Evolutionary conservation across 30 jellyfish, hydroid and myxozoan species (phyloP), one percentile per base, ranked within the genome.

Genomic region (Aurelia aurita complex sp. Pacific): DNA sequence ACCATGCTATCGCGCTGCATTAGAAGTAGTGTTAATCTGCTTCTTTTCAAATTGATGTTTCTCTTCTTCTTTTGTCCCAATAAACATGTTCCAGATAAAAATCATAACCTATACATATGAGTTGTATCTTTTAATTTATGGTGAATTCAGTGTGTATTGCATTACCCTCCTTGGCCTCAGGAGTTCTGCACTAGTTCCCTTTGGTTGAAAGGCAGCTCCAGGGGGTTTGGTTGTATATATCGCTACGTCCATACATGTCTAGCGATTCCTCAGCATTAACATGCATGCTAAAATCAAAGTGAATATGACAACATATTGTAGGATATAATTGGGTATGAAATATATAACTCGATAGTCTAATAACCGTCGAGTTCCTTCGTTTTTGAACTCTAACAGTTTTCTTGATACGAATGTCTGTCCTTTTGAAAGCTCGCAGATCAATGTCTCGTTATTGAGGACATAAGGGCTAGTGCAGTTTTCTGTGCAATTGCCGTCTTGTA

Each of bases 381-480:
- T 75, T 32, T 68, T 52, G 85, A 73, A 60, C 23, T 60, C 78
- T 38, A 69, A 61, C 29, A 84, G 82, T 84, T 74, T 73, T 61
- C 93, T 51, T 19, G 67, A 10, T n/a, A 61, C 2, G 77, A 54
- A 9, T 75, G 82, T 59, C 51, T 73, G 53, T 9, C 35, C 55
- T 6, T 60, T 64, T 51, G 93, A 55, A 0, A 74, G 38, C 67
- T 66, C 87, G 64, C 93, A 84, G 60, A 53, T 38, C 13, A 42
- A 9, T 8, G 79, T 70, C 16, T 16, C 91, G 67, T 38, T 78
- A 80, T 87, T 67, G 2, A 43, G 59, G 53, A 70, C 68, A 59
- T 79, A 70, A 6, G 90, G 96, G 1, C 32, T 16, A 0, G 87
- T 63, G 32, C 96, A 87, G 33, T 59, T 59, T 36, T n/a, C 78